A percentile compares a stretch with the other conserved stretches of the same genome.
Conservation (phyloP, 2,797 vertebrate genomes). For the Petrocephalus sullivani region DNA sequence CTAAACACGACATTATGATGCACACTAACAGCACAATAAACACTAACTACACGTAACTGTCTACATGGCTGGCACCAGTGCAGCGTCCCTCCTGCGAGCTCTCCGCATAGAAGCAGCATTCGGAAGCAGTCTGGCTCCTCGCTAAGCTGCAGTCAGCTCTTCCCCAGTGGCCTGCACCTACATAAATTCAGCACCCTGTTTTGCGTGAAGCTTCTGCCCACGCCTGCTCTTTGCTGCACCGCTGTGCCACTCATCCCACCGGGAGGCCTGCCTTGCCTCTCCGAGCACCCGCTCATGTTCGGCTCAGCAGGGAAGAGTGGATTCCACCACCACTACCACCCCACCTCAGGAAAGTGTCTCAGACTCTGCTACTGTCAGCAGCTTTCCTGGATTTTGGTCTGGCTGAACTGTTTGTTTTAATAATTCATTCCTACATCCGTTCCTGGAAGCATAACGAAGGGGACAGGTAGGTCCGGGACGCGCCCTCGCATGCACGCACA, state of each 20-base stretch:
- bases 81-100: neutral
- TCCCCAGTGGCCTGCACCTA: neutral
- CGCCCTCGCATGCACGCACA: neutral
- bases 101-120: neutral
- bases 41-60: too few relatives aligned
- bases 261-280: neutral
- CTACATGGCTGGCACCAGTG: too few relatives aligned
- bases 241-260: neutral
- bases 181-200: neutral
- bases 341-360: neutral
- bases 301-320: neutral
- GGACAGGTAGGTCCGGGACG: neutral
- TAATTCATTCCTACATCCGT: neutral
- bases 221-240: neutral
- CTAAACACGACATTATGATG: too few relatives aligned
- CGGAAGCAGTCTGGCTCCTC: neutral
- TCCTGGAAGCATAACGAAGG: neutral
- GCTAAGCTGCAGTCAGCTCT: neutral
- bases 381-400: neutral
- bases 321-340: neutral
- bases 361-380: neutral
- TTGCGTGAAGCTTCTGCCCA: neutral
- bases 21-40: too few relatives aligned
- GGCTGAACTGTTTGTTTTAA: neutral
- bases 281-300: neutral